Conservation (phyloP, 2,797 vertebrate genomes). For the Sebastes flavidus region DNA sequence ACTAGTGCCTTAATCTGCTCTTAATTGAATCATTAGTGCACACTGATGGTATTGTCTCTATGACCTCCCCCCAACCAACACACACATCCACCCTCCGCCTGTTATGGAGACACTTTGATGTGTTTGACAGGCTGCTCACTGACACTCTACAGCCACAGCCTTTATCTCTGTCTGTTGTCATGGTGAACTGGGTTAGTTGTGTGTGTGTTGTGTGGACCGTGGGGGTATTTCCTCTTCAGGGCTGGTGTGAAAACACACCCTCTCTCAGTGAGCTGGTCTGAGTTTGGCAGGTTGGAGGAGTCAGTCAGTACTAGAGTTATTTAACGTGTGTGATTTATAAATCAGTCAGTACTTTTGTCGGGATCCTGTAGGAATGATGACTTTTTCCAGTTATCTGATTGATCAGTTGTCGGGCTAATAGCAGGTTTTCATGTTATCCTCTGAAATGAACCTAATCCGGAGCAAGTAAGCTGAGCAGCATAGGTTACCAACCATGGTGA, state of each 20-base stretch:
- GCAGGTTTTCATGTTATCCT: background rate
- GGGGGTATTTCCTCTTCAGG: slow-evolving; percentile 1
- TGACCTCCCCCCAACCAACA: background rate
- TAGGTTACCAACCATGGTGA: background rate
- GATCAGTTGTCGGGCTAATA: background rate
- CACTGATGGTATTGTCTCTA: background rate
- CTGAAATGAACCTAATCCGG: background rate
- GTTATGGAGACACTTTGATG: background rate
- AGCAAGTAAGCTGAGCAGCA: background rate
- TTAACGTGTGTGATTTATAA: background rate
- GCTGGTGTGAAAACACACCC: background rate
- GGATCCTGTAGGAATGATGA: background rate
- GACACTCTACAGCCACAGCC: background rate
- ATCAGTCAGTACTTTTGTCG: background rate
- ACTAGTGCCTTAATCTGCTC: background rate
- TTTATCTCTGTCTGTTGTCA: background rate
- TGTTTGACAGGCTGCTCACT: background rate
- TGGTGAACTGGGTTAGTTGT: slow-evolving; percentile 3
- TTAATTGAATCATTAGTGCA: background rate
- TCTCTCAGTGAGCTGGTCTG: background rate
- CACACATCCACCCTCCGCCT: background rate
- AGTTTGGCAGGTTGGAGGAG: background rate
- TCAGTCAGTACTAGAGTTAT: background rate
- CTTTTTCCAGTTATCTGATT: background rate
- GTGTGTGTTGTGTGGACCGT: background rate